Conservation (phyloP, 1,140 invertebrate species). For the Drosophila auraria region DNA sequence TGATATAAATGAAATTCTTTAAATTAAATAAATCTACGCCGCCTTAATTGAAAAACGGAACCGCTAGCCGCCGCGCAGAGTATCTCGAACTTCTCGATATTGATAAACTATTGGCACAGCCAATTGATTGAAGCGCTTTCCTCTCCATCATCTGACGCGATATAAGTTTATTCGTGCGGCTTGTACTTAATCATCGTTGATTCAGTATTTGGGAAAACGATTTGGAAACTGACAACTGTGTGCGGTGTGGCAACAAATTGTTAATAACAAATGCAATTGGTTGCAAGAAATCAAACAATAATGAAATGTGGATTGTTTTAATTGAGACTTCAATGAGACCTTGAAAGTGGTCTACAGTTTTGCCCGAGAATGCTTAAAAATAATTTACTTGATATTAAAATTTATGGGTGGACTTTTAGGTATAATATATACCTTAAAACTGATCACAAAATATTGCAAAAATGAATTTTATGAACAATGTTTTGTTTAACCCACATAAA, state of each 20-base stretch:
- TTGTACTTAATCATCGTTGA: constrained; percentile 55
- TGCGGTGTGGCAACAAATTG: constrained; percentile 26
- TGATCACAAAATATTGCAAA: neutral
- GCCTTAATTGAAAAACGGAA: constrained; percentile 59
- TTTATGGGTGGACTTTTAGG: no score
- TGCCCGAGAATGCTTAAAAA: no score
- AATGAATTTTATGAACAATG: no score
- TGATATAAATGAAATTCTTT: constrained; percentile 68
- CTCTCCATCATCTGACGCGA: neutral
- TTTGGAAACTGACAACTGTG: constrained; percentile 13
- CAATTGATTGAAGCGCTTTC: constrained; percentile 62
- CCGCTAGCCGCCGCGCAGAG: constrained; percentile 9
- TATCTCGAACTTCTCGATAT: constrained; percentile 23
- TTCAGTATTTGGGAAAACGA: constrained; percentile 42
- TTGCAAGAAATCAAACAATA: constrained; percentile 7
- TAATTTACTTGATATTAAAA: no score
- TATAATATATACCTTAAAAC: no score
- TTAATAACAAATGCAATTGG: constrained; percentile 9
- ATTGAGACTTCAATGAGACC: neutral
- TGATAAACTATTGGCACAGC: constrained; percentile 43
- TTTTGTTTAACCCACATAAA: no score
- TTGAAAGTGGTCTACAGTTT: neutral
- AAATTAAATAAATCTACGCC: constrained; percentile 72
- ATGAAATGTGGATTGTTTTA: neutral
- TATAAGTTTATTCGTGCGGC: constrained; percentile 20